Conservation (phyloP, 2,797 vertebrate genomes). For the Eulemur albifrons region DNA sequence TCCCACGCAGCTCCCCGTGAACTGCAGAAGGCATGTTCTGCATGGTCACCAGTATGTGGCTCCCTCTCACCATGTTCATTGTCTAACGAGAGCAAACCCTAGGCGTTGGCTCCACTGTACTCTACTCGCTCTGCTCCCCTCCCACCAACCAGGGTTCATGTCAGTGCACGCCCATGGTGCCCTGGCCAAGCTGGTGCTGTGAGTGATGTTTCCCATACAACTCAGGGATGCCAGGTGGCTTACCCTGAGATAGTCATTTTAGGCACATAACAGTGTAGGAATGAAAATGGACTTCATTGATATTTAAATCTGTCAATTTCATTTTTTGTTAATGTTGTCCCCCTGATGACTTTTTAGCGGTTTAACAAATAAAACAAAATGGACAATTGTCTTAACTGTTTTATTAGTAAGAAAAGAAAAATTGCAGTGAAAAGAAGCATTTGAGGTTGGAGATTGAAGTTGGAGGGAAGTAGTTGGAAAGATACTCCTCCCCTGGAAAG, state of each 20-base stretch:
- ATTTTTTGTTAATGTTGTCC: slow-evolving; percentile 64
- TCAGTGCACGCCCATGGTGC: neutral
- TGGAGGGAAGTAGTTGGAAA: neutral
- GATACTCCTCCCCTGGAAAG: too few relatives aligned
- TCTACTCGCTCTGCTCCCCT: neutral
- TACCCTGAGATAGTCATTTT: slow-evolving; percentile 37
- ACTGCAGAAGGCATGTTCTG: slow-evolving; percentile 49
- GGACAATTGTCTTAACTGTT: slow-evolving; percentile 50
- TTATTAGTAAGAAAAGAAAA: neutral
- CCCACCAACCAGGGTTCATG: slow-evolving; percentile 64
- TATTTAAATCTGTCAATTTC: slow-evolving; percentile 81
- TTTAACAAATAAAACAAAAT: slow-evolving; percentile 86
- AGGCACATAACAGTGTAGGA: slow-evolving; percentile 62
- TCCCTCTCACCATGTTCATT: neutral
- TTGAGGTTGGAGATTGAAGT: neutral
- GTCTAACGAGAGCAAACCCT: neutral
- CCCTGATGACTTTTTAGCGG: slow-evolving; percentile 82
- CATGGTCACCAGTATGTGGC: slow-evolving; percentile 13
- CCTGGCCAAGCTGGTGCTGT: slow-evolving; percentile 72
- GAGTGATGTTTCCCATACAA: slow-evolving; percentile 32
- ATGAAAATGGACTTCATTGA: slow-evolving; percentile 70
- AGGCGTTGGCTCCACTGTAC: neutral
- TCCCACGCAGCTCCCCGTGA: neutral
- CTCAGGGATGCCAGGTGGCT: slow-evolving; percentile 59
- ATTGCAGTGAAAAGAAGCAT: neutral